Conservation (phyloP, 2,113 vertebrate genomes). For the Tachuris rubrigastra region DNA sequence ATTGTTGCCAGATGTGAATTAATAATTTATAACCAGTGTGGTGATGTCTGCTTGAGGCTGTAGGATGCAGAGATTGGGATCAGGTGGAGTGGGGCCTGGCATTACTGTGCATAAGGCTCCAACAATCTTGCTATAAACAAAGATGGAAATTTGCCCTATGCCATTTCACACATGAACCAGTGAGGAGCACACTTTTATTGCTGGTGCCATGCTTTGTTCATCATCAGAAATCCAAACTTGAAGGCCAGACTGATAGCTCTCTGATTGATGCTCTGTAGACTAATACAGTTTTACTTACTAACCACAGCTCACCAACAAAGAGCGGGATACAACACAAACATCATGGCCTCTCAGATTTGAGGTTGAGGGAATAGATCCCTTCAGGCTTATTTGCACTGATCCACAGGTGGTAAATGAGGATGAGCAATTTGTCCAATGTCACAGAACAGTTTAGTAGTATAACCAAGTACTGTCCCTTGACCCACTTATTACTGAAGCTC, state of each 20-base stretch:
- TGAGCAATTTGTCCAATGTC: background rate
- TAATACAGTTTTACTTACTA: background rate
- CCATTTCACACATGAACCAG: background rate
- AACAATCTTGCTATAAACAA: background rate
- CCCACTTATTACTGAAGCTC: background rate
- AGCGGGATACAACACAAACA: background rate
- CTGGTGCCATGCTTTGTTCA: background rate
- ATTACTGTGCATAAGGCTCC: background rate
- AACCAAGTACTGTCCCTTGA: background rate
- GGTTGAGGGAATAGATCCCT: background rate
- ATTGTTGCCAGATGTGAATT: background rate
- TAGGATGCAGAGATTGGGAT: fast-evolving
- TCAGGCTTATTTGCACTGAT: background rate
- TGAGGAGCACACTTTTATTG: background rate
- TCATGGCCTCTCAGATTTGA: background rate
- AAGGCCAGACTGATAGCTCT: background rate
- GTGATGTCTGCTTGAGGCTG: background rate
- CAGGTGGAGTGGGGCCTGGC: background rate
- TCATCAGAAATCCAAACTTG: background rate
- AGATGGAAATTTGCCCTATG: background rate
- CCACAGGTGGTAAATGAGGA: background rate
- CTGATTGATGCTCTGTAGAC: background rate
- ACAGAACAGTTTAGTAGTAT: background rate
- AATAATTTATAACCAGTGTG: background rate
- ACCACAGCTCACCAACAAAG: background rate